These are phyloP conservation scores for Elmis aenea DNA, from an alignment of 2,888 invertebrate genomes.

Conservation along the genomic window DNA sequence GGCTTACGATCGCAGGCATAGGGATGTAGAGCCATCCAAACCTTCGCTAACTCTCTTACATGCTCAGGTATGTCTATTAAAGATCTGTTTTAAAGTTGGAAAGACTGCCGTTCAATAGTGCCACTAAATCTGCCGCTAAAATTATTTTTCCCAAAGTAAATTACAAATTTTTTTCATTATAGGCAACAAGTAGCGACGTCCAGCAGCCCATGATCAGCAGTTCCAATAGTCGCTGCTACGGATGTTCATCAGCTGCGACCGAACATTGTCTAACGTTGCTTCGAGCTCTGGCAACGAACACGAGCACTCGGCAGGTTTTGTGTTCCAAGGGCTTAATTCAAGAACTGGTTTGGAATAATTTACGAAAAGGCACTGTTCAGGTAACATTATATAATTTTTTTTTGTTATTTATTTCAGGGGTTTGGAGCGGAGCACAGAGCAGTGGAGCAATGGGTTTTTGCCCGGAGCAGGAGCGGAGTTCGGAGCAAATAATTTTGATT, in stretches of 20 bases:
- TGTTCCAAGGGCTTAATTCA: slow-evolving; percentile 83
- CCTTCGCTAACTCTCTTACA: slow-evolving; percentile 8
- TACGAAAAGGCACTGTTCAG: slow-evolving; percentile 78
- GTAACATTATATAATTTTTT: slow-evolving; percentile 35
- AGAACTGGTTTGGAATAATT: slow-evolving; percentile 84
- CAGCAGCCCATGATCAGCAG: too few species aligned
- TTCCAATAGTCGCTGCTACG: slow-evolving; percentile 68
- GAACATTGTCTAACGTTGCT: slow-evolving; percentile 91
- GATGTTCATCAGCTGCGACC: slow-evolving; percentile 84
- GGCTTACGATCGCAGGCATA: slow-evolving; percentile 82
- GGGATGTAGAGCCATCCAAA: slow-evolving; percentile 51
- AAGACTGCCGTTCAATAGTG: too few species aligned
- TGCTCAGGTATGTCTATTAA: slow-evolving; percentile 9
- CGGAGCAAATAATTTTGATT: too few species aligned
- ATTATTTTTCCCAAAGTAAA: too few species aligned
- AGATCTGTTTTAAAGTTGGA: too few species aligned
- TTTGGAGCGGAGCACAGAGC: too few species aligned
- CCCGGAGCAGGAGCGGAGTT: too few species aligned
- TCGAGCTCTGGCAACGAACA: slow-evolving; percentile 80
- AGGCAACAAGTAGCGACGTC: too few species aligned
- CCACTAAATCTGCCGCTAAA: too few species aligned
- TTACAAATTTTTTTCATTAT: too few species aligned
- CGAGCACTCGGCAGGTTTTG: slow-evolving; percentile 67
- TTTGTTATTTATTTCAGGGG: slow-evolving; percentile 4
- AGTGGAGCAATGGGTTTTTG: too few species aligned